These are phyloP conservation scores for Boloria selene DNA, from an alignment of 2,888 invertebrate species.

Conservation along the genomic window DNA sequence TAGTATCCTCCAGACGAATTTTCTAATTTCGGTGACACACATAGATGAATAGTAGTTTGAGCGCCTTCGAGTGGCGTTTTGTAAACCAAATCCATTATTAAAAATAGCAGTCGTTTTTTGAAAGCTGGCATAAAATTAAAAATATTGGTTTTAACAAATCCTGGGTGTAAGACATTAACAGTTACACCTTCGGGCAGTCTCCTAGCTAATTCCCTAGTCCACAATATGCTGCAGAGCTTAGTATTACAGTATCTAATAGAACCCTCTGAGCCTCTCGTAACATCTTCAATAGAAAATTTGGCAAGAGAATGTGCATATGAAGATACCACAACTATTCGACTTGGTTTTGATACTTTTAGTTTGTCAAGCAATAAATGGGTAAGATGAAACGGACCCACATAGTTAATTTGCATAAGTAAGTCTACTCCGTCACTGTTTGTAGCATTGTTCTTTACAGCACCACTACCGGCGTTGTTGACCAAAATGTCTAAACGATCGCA, in stretches of 20 bases:
- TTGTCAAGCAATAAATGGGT: conserved; percentile 84
- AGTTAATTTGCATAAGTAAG: conserved; percentile 85
- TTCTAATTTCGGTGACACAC: conserved; percentile 87
- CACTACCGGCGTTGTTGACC: conserved; percentile 84
- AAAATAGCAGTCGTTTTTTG: conserved; percentile 71
- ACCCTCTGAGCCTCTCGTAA: conserved; percentile 39
- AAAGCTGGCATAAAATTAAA: conserved; percentile 82
- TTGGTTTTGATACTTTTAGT: conserved; percentile 62
- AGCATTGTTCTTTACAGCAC: conserved; percentile 53
- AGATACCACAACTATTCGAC: conserved; percentile 71
- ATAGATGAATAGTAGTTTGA: conserved; percentile 88
- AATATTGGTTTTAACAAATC: conserved; percentile 89
- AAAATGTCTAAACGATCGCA: conserved; percentile 82
- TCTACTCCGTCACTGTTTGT: conserved; percentile 84
- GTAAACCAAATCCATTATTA: conserved; percentile 83
- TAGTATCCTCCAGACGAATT: conserved; percentile 89
- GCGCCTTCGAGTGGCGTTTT: conserved; percentile 89
- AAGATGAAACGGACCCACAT: conserved; percentile 87
- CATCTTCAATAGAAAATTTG: conserved; percentile 72
- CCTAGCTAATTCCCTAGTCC: conserved; percentile 67
- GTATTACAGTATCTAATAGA: conserved; percentile 63
- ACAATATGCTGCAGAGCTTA: conserved; percentile 68
- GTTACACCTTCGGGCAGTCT: conserved; percentile 82
- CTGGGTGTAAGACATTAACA: conserved; percentile 92
- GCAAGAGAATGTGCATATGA: conserved; percentile 59